These are phyloP conservation scores for Erethizon dorsatum DNA, from an alignment of 2,797 vertebrate species.

Conservation along the genomic window DNA sequence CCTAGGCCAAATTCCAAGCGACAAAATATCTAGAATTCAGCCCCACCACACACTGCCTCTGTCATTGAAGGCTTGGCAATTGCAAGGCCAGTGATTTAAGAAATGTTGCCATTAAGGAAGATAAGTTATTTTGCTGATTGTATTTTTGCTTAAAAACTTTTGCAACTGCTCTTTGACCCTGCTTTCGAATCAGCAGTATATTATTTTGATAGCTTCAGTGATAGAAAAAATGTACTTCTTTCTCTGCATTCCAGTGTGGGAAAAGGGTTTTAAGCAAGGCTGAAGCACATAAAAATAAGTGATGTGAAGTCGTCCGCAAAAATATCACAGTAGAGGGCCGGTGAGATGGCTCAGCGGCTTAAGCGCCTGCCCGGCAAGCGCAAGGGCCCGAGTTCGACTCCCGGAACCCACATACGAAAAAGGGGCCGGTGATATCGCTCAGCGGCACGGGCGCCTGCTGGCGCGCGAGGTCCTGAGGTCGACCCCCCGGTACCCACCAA, in stretches of 20 bases:
- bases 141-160: constrained; percentile 52
- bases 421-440: too few species aligned
- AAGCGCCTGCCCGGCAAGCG: too few species aligned
- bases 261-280: neutral
- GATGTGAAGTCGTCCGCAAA: neutral
- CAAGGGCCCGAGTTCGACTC: too few species aligned
- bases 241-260: constrained; percentile 29
- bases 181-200: neutral
- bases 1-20: neutral
- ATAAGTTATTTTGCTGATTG: constrained; percentile 7
- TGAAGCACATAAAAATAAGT: constrained; percentile 27
- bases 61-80: neutral
- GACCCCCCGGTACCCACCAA: too few species aligned
- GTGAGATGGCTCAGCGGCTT: too few species aligned
- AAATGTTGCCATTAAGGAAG: neutral
- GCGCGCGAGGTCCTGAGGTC: too few species aligned
- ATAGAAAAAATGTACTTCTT: constrained; percentile 47
- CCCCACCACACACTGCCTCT: neutral
- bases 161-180: constrained; percentile 19
- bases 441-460: too few species aligned
- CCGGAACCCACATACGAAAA: too few species aligned
- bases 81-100: neutral
- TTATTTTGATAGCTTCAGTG: constrained; percentile 17
- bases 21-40: constrained; percentile 19
- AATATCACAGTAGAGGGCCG: neutral